A percentile compares a stretch with the other conserved stretches of the same genome.
These are phyloP conservation scores for Melipona beecheii DNA, from an alignment of 2,888 invertebrate species.

Conservation along the genomic window DNA sequence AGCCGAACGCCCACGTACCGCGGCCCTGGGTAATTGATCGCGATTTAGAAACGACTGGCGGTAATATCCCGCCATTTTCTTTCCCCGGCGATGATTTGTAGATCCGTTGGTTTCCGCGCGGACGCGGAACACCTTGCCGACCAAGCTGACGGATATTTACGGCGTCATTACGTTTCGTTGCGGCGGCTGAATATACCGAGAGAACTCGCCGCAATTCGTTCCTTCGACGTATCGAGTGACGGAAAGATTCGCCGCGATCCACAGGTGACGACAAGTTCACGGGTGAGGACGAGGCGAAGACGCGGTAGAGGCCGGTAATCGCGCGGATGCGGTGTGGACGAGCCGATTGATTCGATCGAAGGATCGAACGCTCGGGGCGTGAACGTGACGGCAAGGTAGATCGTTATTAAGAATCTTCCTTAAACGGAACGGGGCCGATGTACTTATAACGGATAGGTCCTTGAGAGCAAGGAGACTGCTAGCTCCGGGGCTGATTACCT, in stretches of 20 bases:
- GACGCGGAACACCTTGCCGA: conserved; percentile 6
- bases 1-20: conserved; percentile 36
- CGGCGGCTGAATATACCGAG: background rate
- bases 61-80: conserved; percentile 51
- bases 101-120: conserved; percentile 30
- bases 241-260: background rate
- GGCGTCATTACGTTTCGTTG: conserved; percentile 32
- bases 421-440: conserved; percentile 65
- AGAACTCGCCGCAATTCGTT: background rate
- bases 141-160: conserved; percentile 25
- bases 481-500: conserved; percentile 72
- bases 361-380: conserved; percentile 57
- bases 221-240: background rate
- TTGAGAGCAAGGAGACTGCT: conserved; percentile 65
- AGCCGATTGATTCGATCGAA: conserved; percentile 52
- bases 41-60: conserved; percentile 47
- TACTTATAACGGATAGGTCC: conserved; percentile 62
- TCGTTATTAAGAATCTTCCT: conserved; percentile 73
- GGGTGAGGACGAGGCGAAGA: conserved; percentile 11
- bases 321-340: background rate
- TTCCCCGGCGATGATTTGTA: conserved; percentile 43
- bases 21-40: conserved; percentile 51
- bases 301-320: background rate
- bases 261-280: conserved; percentile 53
- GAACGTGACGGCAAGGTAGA: conserved; percentile 59